Conservation (phyloP, 2,113 vertebrate genomes). For the Oncorhynchus gorbuscha region DNA sequence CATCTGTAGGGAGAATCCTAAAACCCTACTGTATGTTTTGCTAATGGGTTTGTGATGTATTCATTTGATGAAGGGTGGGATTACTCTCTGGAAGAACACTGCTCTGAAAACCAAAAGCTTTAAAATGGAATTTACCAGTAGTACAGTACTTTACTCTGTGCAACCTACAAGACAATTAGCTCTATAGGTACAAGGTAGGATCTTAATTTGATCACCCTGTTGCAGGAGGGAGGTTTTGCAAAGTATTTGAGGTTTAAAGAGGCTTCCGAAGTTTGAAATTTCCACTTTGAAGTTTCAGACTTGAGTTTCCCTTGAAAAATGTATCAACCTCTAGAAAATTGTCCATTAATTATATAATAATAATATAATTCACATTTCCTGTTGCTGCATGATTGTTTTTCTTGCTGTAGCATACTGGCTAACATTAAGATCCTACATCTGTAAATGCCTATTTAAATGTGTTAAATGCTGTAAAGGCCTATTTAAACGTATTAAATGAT, state of each 20-base stretch:
- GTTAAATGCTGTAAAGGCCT: too few relatives aligned
- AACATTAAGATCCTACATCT: too few relatives aligned
- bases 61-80: slow-evolving; percentile 23
- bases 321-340: too few relatives aligned
- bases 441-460: too few relatives aligned
- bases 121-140: not conserved
- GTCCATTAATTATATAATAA: too few relatives aligned
- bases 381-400: too few relatives aligned
- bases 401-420: too few relatives aligned
- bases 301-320: too few relatives aligned
- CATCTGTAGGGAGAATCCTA: not conserved
- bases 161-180: slow-evolving; percentile 22
- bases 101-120: slow-evolving; percentile 1
- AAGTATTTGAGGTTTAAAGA: slow-evolving; percentile 40
- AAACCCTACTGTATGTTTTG: slow-evolving; percentile 8
- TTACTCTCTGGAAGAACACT: slow-evolving; percentile 8
- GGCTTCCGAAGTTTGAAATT: slow-evolving; percentile 18
- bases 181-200: not conserved
- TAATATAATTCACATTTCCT: too few relatives aligned
- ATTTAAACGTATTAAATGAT: not conserved
- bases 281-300: too few relatives aligned
- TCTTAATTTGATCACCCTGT: too few relatives aligned
- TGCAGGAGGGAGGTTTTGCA: slow-evolving; percentile 4
- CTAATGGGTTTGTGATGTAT: slow-evolving; percentile 14
- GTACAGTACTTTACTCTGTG: slow-evolving; percentile 5